These are phyloP conservation scores for Discoglossus pictus DNA, from an alignment of 2,797 vertebrate species.

Conservation along the genomic window DNA sequence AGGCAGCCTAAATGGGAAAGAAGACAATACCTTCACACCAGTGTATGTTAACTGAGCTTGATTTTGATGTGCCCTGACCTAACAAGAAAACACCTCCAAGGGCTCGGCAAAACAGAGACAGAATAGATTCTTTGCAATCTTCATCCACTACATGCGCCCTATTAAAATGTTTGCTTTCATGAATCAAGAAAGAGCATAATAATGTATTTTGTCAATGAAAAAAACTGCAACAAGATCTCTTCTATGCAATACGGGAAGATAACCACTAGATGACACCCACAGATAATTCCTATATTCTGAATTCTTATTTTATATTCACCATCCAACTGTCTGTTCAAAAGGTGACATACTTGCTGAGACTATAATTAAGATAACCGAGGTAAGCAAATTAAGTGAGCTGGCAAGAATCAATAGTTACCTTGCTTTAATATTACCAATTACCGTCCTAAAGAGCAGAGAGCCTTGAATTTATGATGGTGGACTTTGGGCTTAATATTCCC, in stretches of 20 bases:
- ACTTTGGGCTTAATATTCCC: slow-evolving; percentile 43
- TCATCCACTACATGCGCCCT: slow-evolving; percentile 53
- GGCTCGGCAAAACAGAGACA: slow-evolving; percentile 60
- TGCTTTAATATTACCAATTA: slow-evolving; percentile 65
- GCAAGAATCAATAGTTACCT: slow-evolving; percentile 61
- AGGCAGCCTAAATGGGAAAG: slow-evolving; percentile 67
- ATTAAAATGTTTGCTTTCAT: slow-evolving; percentile 61
- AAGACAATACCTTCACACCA: slow-evolving; percentile 70
- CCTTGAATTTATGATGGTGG: slow-evolving; percentile 52
- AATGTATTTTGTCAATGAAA: slow-evolving; percentile 32
- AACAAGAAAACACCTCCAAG: slow-evolving; percentile 62
- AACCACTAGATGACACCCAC: slow-evolving; percentile 97
- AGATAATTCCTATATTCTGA: slow-evolving; percentile 79
- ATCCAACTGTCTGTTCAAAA: slow-evolving; percentile 59
- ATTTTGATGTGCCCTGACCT: slow-evolving; percentile 65
- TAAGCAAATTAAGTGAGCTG: slow-evolving; percentile 62
- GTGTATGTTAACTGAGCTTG: slow-evolving; percentile 62
- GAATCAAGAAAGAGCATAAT: slow-evolving; percentile 57
- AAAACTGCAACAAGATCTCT: slow-evolving; percentile 25
- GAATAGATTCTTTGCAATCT: slow-evolving; percentile 57
- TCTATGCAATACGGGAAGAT: slow-evolving; percentile 81
- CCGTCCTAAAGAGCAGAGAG: slow-evolving; percentile 60
- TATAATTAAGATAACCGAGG: slow-evolving; percentile 68
- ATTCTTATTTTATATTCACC: slow-evolving; percentile 62
- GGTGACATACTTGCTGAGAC: slow-evolving; percentile 65